Evolutionary conservation across 2,113 vertebrate species (phyloP), one percentile per base, ranked within the genome.

Genomic region (Machaerirhynchus nigripectus): DNA sequence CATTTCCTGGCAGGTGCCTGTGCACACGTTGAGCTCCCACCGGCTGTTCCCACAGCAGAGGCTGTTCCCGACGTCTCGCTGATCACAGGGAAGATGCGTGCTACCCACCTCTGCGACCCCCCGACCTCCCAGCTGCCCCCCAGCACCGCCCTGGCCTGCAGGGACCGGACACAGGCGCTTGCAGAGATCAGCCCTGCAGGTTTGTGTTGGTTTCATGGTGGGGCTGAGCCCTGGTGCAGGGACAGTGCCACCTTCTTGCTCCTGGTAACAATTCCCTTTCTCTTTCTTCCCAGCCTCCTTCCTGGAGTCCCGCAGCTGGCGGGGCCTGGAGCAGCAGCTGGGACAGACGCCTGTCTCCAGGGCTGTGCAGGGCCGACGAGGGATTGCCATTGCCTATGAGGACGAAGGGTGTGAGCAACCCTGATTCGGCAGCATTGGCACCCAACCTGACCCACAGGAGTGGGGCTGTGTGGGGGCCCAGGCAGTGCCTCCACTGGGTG

Each of bases 361-460:
- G 92, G 99, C 98, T 4, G 98, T 98, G 70, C 94, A 97, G 49
- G 99, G 99, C 77, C 98, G 98, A 79, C 98, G 98, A 87, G 99
- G 99, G 47, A 98, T 99, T 64, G 99, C 99, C 52, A 99, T 99
- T 16, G 99, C 99, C 79, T 99, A 99, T 2, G 99, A 99, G 80
- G 98, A 99, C 0, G 99, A 99, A 77, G 96, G 89, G 12, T 77
- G 11, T 28, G 77, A 97, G 84, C 96, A 97, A 83, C 64, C 52
- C 4, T 92, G 76, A 91, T n/a, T 3, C 8, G 10, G 73, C 57
- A 68, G 35, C 23, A 0, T 1, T 3, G 1, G n/a, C 55, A 77
- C 15, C 15, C 35, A 50, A 4, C 23, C n/a, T n/a, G n/a, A n/a
- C n/a, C n/a, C n/a, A n/a, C 46, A 24, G 42, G 44, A 87, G 28